A percentile compares a stretch with the other conserved stretches of the same genome.
These are phyloP conservation scores for Rotaria magnacalcarata DNA, from an alignment of 2,888 invertebrate genomes.

Conservation along the genomic window DNA sequence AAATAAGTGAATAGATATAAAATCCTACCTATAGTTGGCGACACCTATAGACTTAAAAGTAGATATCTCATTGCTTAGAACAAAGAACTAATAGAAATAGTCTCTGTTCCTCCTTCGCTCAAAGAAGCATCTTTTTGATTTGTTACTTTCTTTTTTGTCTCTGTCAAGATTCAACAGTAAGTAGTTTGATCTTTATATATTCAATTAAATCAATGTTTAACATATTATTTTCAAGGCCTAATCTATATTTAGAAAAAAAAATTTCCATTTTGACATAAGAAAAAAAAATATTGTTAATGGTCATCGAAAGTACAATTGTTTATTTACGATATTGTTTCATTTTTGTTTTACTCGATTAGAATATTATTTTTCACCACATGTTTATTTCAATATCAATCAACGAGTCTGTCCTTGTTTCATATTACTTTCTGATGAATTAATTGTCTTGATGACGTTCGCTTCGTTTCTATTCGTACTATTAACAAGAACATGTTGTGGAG, in stretches of 20 bases:
- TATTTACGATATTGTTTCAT: no score
- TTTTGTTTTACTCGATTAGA: no score
- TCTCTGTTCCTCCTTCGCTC: background rate
- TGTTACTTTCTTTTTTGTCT: background rate
- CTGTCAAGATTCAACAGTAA: background rate
- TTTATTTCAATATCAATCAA: background rate
- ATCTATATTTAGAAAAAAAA: no score
- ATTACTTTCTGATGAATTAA: background rate
- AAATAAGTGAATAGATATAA: no score
- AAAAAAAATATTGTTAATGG: no score
- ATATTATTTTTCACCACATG: no score
- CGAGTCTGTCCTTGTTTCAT: background rate
- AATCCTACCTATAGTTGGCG: no score
- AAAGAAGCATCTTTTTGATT: background rate
- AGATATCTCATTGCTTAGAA: background rate
- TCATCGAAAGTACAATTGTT: no score
- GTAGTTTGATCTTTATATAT: background rate
- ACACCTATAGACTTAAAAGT: no score
- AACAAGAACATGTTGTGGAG: background rate
- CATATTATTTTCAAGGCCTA: background rate
- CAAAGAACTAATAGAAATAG: background rate
- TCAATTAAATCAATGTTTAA: background rate
- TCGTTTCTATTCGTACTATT: background rate
- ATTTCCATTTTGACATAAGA: no score
- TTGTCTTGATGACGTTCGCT: background rate